These are phyloP conservation scores for Leguminivora glycinivorella DNA, from an alignment of 1,140 invertebrate species.

Conservation along the genomic window DNA sequence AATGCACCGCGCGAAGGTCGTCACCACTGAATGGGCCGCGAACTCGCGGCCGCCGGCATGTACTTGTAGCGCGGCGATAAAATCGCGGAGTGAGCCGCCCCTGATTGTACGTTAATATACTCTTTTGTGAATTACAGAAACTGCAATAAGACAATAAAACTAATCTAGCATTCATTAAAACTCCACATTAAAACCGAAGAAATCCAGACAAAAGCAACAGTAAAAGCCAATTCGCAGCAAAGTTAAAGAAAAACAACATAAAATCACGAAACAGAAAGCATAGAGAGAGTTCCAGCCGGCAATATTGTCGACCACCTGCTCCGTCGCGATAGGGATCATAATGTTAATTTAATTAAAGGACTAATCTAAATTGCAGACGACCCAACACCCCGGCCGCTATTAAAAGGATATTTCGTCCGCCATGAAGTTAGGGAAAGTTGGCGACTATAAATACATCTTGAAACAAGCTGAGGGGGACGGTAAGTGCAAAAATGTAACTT, in stretches of 20 bases:
- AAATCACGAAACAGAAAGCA: slow-evolving; percentile 43
- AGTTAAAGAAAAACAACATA: slow-evolving; percentile 40
- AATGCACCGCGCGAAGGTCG: too few relatives aligned
- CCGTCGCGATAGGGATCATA: slow-evolving; percentile 74
- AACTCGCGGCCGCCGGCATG: too few relatives aligned
- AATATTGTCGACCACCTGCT: slow-evolving; percentile 72
- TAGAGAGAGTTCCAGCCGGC: slow-evolving; percentile 60
- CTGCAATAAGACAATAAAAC: too few relatives aligned
- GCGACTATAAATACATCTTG: slow-evolving; percentile 66
- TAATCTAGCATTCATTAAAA: slow-evolving; percentile 29
- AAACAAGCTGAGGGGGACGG: slow-evolving; percentile 50
- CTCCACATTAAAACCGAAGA: not conserved
- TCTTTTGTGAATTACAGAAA: too few relatives aligned
- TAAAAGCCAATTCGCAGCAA: slow-evolving; percentile 29
- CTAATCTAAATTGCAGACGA: slow-evolving; percentile 79
- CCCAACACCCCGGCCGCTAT: slow-evolving; percentile 70
- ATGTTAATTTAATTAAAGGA: slow-evolving; percentile 79
- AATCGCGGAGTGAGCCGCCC: too few relatives aligned
- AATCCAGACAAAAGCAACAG: not conserved
- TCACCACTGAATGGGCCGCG: too few relatives aligned
- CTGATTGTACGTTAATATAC: too few relatives aligned
- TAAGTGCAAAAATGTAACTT: slow-evolving; percentile 45
- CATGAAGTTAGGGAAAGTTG: slow-evolving; percentile 64
- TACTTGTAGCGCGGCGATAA: too few relatives aligned
- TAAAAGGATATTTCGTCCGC: slow-evolving; percentile 74